Evolutionary conservation across 2,797 vertebrate genomes (phyloP), one percentile per base, ranked within the genome.

Genomic region (Rhinatrema bivittatum): DNA sequence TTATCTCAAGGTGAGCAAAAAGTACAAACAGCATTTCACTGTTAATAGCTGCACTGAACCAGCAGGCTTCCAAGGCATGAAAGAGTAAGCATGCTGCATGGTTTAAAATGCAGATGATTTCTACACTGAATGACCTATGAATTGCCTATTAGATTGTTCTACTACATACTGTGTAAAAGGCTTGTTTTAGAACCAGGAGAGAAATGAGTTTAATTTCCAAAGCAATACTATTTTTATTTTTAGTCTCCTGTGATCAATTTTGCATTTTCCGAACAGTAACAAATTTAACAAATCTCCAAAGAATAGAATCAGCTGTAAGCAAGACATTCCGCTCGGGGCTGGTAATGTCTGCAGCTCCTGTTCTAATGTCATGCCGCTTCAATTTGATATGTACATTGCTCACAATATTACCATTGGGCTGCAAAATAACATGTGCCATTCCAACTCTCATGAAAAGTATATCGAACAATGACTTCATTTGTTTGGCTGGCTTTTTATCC

Each of bases 201-300:
- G 36, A 10, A 5, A 17, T 46, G 15, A 17, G 51, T 42, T 60
- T 57, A 43, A 53, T 54, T 67, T 21, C 28, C 45, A 50, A 16
- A 12, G 58, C 26, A 42, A 10, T 46, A 11, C 29, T 50, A 51
- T 41, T 66, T 64, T 43, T 37, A 49, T 46, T 47, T 62, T 53
- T 41, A 26, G 13, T 49, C 29, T 65, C 27, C 7, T 2, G 1
- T 36, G 11, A 21, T 62, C 25, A 42, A 5, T 53, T 50, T 58
- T 68, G 34, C 24, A 39, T 43, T 53, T 72, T 63, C 41, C 51
- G 59, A 62, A 68, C 14, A 57, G 9, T 14, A 33, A 15, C 50
- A 58, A 45, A 27, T 66, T 62, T 47, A 55, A 57, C 10, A 44
- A 11, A 34, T 45, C 53, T 59, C 50, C 47, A 33, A 34, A 46